Base-by-base conservation (phyloP, 2,797 vertebrate genomes). In the Acanthiza pusilla region DNA sequence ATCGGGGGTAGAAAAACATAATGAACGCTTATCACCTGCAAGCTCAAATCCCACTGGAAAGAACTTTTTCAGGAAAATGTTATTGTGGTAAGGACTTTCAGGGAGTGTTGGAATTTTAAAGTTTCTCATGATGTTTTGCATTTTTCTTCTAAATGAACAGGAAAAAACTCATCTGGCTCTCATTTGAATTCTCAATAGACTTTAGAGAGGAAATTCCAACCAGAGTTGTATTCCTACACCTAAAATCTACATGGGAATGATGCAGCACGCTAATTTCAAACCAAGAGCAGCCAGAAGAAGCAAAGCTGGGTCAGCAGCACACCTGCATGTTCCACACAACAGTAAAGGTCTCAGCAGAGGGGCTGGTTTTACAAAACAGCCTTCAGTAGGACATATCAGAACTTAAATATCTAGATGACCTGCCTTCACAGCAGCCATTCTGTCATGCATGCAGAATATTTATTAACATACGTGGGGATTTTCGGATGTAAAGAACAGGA, bases 171-270 rank as follows among this genome's bases (percentile, higher is more conserved):
- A 96, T 96, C 96, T 96, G 97, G 91, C 95, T 97, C 93, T 93
- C 82, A 97, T 97, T 83, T 97, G 65, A 96, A 97, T 91, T 96
- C 97, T 97, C 97, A 96, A 16, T 45, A 93, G 96, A 92, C 45
- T 95, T 96, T 38, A 89, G 87, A 96, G 96, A 97, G 97, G 96
- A 97, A 97, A 97, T 97, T 97, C 96, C 95, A 97, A 96, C n/a
- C 54, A 93, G 70, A 96, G 95, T 60, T 93, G 91, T 96, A 95
- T 95, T 95, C 92, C 91, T 84, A 47, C 57, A 94, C 83, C 79
- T 95, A 95, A 76, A 81, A 94, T 94, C 83, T 93, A 89, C 18
- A 30, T 96, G 95, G 89, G 78, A 97, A 92, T 5, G 36, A 91
- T 89, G 60, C 55, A 78, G 67, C 36, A 25, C 65, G 68, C 73